phyloP scores from a whole-genome alignment of 2,113 vertebrate genomes.

The Spermophilus dauricus region DNA sequence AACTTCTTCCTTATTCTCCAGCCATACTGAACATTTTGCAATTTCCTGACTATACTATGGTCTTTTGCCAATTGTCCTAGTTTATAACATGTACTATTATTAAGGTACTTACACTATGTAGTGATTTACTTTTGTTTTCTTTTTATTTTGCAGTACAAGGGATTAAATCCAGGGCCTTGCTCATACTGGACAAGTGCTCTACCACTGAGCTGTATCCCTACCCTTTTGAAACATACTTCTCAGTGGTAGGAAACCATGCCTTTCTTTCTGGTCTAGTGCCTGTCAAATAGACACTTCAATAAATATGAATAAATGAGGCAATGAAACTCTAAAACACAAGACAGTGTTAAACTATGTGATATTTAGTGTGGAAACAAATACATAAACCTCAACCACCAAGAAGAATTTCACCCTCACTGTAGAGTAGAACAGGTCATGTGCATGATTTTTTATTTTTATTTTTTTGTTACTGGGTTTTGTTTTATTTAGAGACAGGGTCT shows the following conservation, averaged over 20 bases:
- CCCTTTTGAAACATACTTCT: background rate
- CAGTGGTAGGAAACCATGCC: conserved; percentile 27
- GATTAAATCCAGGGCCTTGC: no score
- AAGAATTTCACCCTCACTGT: background rate
- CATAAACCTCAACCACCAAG: background rate
- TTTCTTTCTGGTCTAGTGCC: conserved; percentile 27
- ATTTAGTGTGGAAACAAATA: background rate
- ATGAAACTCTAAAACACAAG: background rate
- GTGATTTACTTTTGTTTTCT: background rate
- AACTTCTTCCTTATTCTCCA: background rate
- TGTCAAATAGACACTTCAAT: background rate
- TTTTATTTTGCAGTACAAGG: no score
- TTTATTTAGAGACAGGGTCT: no score
- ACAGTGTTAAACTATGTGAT: background rate
- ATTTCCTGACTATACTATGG: background rate
- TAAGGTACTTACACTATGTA: background rate
- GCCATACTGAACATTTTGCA: background rate
- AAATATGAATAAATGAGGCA: background rate
- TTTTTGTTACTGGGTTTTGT: no score
- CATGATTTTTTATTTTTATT: no score
- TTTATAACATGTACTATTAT: background rate
- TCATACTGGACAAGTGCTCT: no score
- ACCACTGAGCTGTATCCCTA: no score
- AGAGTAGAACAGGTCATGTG: background rate
- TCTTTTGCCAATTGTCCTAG: background rate